Evolutionary conservation across 2,888 invertebrate species (phyloP).

Genomic region (Oligia strigilis): DNA sequence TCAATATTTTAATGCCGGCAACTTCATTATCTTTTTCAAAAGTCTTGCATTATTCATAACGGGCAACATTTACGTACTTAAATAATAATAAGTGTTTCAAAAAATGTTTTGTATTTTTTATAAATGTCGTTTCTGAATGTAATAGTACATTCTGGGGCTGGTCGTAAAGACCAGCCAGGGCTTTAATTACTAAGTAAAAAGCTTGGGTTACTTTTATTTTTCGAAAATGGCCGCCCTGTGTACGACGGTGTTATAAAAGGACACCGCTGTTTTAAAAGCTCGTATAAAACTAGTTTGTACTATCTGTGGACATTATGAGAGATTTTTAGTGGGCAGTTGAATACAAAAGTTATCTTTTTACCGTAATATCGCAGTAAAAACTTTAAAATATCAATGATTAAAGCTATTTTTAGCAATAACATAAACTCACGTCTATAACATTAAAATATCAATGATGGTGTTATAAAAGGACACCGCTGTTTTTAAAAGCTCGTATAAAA

Average conservation of each 20-base stretch:
- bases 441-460: conserved; percentile 1
- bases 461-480: conserved; percentile 38
- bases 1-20: conserved; percentile 41
- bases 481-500: conserved; percentile 37
- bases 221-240: conserved; percentile 57
- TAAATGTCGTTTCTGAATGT: conserved; percentile 61
- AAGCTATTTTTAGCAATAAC: not conserved
- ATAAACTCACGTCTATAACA: not conserved
- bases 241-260: conserved; percentile 34
- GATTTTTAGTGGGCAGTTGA: not conserved
- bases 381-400: not conserved
- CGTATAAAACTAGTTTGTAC: conserved; percentile 28
- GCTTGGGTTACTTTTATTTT: conserved; percentile 66
- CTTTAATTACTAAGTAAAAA: conserved; percentile 79
- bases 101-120: conserved; percentile 65
- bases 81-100: conserved; percentile 69
- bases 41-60: conserved; percentile 70
- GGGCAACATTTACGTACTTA: conserved; percentile 68
- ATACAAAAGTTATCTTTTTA: conserved; percentile 6
- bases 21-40: conserved; percentile 53
- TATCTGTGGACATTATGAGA: conserved; percentile 27
- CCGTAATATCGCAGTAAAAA: not conserved
- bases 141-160: conserved; percentile 69
- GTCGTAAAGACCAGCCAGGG: conserved; percentile 73
- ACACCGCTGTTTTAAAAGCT: conserved; percentile 37